phyloP scores from a whole-genome alignment of 2,888 invertebrate genomes.

The Acleris cristana region DNA sequence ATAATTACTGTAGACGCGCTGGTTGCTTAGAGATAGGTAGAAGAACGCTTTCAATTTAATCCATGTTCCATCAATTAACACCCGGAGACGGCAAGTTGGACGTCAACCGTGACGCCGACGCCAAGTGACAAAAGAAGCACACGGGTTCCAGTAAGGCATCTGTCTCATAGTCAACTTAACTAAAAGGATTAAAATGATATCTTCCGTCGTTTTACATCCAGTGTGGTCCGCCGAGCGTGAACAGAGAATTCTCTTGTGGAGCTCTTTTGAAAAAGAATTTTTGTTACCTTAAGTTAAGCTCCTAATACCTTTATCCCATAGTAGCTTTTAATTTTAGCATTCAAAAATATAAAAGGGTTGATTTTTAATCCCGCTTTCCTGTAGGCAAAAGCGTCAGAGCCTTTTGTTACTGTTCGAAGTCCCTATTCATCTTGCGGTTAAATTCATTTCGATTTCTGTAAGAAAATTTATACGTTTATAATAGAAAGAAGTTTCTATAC shows the following conservation, averaged over 20 bases:
- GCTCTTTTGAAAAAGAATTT: constrained; percentile 74
- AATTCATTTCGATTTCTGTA: constrained; percentile 59
- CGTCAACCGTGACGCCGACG: constrained; percentile 61
- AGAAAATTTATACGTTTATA: constrained; percentile 49
- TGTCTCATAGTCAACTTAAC: constrained; percentile 83
- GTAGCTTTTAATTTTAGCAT: constrained; percentile 80
- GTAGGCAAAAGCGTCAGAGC: constrained; percentile 62
- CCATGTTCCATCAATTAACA: constrained; percentile 20
- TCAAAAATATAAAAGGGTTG: constrained; percentile 72
- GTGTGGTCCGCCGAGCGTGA: constrained; percentile 81
- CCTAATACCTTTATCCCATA: constrained; percentile 81
- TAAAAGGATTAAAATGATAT: constrained; percentile 84
- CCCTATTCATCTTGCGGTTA: constrained; percentile 63
- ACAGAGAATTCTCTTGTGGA: constrained; percentile 76
- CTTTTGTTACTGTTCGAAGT: constrained; percentile 62
- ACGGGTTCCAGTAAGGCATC: constrained; percentile 72
- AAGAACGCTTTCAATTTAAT: not conserved
- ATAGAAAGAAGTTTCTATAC: constrained; percentile 45
- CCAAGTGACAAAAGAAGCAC: constrained; percentile 73
- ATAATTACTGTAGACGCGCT: not conserved
- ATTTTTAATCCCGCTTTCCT: constrained; percentile 74
- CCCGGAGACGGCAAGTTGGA: constrained; percentile 48
- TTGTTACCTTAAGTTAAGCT: constrained; percentile 81
- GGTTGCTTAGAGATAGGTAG: constrained; percentile 1
- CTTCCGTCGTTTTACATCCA: constrained; percentile 80